These are phyloP conservation scores for Aphelocoma californica DNA, from an alignment of 2,797 vertebrate species.

Conservation along the genomic window DNA sequence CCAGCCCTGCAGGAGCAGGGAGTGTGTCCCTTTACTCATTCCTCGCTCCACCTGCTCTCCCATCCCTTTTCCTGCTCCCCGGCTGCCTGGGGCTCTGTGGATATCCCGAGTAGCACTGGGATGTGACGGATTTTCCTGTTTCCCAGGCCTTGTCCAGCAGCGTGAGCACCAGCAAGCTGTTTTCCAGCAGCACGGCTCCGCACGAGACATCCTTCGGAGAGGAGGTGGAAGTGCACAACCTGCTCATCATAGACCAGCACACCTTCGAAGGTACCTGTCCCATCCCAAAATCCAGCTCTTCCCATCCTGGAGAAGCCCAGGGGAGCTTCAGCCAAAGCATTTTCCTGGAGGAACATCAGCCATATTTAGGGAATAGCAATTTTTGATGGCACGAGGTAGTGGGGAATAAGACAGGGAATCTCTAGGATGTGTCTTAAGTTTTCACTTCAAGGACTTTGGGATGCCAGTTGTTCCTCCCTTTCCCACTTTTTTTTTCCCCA, in stretches of 20 bases:
- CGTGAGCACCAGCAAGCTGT: conserved; percentile 96
- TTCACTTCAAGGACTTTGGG: neutral
- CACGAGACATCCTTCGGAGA: conserved; percentile 97
- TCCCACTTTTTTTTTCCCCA: conserved; percentile 19
- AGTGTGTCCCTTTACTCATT: neutral
- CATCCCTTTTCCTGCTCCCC: neutral
- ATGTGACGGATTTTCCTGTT: neutral
- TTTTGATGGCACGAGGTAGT: neutral
- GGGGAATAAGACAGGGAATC: neutral
- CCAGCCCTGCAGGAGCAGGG: neutral
- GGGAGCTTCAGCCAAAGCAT: neutral
- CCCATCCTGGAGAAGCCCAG: neutral
- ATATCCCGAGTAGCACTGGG: rapidly evolving
- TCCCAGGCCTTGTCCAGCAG: conserved; percentile 94
- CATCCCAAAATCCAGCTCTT: neutral
- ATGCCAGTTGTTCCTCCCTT: neutral
- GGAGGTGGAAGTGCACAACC: conserved; percentile 97
- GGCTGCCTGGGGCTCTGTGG: neutral
- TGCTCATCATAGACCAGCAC: conserved; percentile 97
- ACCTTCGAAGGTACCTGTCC: conserved; percentile 90
- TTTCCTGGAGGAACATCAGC: neutral
- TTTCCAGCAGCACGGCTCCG: conserved; percentile 96
- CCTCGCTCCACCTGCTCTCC: neutral
- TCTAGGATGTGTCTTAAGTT: neutral
- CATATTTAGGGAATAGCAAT: rapidly evolving